Evolutionary conservation across 2,113 vertebrate genomes (phyloP), one percentile per base, ranked within the genome.

Genomic region (Nesoenas mayeri): DNA sequence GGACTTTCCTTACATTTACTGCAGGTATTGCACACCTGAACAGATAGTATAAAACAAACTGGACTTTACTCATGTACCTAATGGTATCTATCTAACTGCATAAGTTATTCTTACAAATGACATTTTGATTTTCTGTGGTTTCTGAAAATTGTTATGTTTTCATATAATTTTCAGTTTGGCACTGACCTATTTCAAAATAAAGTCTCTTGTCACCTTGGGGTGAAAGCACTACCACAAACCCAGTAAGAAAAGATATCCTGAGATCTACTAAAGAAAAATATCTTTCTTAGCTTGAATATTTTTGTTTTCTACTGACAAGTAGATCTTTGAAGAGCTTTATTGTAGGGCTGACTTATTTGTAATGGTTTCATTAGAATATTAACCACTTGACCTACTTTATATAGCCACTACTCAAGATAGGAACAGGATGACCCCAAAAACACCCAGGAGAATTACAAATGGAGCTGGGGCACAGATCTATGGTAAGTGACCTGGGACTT

Each of bases 301-400:
- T 81, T 51, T 94, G 25, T 54, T 93, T 93, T 81, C 8, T 73
- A 73, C 58, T 83, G 56, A 74, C 18, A 90, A 88, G 17, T 47
- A 32, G 53, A 38, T 17, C 40, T 91, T 78, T 80, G 57, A 54
- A 93, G 70, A 85, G 20, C 14, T 81, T 89, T 91, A 25, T 93
- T 88, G 72, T n/a, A 84, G 44, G 62, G 13, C 42, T 94, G 61
- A 91, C 11, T 83, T 79, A 88, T 85, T 80, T 91, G 38, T 66
- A 91, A 48, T 38, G 29, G 40, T 56, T 91, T 94, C 32, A 64
- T 94, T 85, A 79, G 83, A 81, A 74, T 85, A 93, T 95, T 91
- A 93, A 88, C 50, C 50, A 82, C 48, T 94, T 95, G 70, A 85
- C 72, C 56, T 82, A 19, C 60, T 71, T 91, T 73, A 93, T 56